Percentiles rank a stretch among this genome's conserved stretches.
phyloP scores from a whole-genome alignment of 2,888 invertebrate genomes.

The Cheilosia soror region DNA sequence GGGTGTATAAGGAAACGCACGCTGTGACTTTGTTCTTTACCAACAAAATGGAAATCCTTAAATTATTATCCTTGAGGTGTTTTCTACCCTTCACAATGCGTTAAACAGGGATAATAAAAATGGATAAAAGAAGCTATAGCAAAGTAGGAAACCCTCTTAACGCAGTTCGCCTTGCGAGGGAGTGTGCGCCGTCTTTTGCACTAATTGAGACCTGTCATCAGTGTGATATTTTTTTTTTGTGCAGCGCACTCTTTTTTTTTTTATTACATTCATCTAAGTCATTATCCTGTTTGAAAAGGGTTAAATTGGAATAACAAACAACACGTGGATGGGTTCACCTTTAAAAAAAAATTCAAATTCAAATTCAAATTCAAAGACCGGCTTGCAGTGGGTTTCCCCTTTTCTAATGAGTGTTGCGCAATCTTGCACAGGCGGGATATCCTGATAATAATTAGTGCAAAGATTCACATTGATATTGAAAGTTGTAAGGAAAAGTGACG shows the following conservation, averaged over 20 bases:
- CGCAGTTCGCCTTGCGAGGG: conserved; percentile 2
- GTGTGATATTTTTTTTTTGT: conserved; percentile 41
- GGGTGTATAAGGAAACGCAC: background rate
- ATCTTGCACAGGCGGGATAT: conserved; percentile 35
- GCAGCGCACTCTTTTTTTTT: conserved; percentile 35
- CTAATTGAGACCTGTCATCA: conserved; percentile 73
- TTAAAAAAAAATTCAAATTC: background rate
- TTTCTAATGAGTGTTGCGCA: conserved; percentile 55
- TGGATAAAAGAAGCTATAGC: conserved; percentile 20
- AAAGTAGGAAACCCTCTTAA: conserved; percentile 40
- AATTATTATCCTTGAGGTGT: conserved; percentile 67
- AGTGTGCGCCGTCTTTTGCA: conserved; percentile 56
- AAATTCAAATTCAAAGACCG: conserved; percentile 36
- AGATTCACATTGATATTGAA: conserved; percentile 64
- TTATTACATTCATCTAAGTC: conserved; percentile 72
- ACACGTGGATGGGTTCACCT: conserved; percentile 19
- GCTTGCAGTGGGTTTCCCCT: conserved; percentile 2
- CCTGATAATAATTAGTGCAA: conserved; percentile 72
- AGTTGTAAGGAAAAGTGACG: conserved; percentile 26
- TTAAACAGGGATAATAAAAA: conserved; percentile 50
- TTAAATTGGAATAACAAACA: conserved; percentile 68
- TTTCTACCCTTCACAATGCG: conserved; percentile 41
- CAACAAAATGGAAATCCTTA: conserved; percentile 64
- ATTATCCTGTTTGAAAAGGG: conserved; percentile 72
- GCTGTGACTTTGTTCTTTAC: conserved; percentile 39